Percentiles rank a stretch among this genome's conserved stretches.
Conservation (phyloP, 2,888 invertebrate species). For the Sesia bembeciformis region DNA sequence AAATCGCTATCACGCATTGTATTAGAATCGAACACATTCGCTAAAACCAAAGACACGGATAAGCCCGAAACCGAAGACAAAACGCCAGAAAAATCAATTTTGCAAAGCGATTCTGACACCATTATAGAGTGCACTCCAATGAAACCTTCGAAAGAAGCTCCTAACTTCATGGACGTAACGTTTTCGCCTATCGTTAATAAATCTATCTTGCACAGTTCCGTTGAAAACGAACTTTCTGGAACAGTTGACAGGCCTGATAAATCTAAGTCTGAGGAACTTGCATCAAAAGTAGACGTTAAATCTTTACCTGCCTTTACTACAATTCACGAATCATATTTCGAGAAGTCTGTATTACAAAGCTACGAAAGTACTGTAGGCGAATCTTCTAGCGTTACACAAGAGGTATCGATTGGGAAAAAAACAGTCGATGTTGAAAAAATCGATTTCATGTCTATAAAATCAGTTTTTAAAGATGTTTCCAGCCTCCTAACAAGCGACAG, state of each 20-base stretch:
- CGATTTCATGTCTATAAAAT: constrained; percentile 5
- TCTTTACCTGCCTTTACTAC: constrained; percentile 35
- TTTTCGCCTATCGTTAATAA: constrained; percentile 60
- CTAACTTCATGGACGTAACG: constrained; percentile 48
- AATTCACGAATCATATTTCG: constrained; percentile 20
- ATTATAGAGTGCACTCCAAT: constrained; percentile 53
- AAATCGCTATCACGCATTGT: constrained; percentile 58
- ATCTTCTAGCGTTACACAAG: constrained; percentile 19
- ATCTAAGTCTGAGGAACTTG: constrained; percentile 21
- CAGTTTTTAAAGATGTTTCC: constrained; percentile 27
- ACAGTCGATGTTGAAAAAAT: constrained; percentile 9
- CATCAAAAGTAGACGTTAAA: constrained; percentile 17
- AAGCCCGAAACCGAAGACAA: constrained; percentile 23
- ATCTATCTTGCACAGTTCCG: constrained; percentile 48
- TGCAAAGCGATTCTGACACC: constrained; percentile 14
- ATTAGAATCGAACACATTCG: constrained; percentile 56
- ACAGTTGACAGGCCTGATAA: constrained; percentile 27
- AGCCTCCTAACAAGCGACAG: constrained; percentile 60
- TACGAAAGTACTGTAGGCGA: constrained; percentile 32
- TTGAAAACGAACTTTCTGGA: constrained; percentile 34
- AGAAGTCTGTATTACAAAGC: constrained; percentile 44
- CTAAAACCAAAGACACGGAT: constrained; percentile 46
- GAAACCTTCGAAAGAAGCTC: constrained; percentile 37
- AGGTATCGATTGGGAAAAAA: constrained; percentile 19
- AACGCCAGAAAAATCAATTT: constrained; percentile 11